Percentiles rank a stretch among this genome's conserved stretches.
These are phyloP conservation scores for Brenthis daphne DNA, from an alignment of 2,888 invertebrate species.

Conservation along the genomic window DNA sequence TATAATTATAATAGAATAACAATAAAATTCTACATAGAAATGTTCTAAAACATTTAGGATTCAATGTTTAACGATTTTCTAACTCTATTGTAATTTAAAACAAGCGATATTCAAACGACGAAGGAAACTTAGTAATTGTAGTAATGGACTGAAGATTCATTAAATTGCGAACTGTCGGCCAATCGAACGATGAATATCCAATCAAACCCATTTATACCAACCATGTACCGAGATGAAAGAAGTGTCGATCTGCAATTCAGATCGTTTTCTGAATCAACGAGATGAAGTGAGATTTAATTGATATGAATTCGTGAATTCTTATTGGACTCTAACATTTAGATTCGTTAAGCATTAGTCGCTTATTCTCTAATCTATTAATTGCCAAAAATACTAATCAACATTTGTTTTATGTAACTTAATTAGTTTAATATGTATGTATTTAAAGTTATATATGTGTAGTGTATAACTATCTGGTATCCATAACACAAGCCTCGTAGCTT, in stretches of 20 bases:
- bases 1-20: too few relatives aligned
- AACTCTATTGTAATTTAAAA: constrained; percentile 13
- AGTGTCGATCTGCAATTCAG: constrained; percentile 68
- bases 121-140: constrained; percentile 8
- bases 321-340: constrained; percentile 25
- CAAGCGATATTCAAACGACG: neutral
- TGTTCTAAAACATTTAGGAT: neutral
- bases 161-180: constrained; percentile 34
- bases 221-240: constrained; percentile 37
- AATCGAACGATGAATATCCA: constrained; percentile 44
- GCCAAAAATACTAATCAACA: neutral
- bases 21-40: too few relatives aligned
- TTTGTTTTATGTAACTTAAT: too few relatives aligned
- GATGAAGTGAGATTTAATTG: constrained; percentile 67
- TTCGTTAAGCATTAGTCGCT: constrained; percentile 10
- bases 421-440: too few relatives aligned
- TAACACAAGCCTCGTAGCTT: too few relatives aligned
- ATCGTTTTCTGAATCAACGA: constrained; percentile 56
- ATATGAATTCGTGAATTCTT: constrained; percentile 51
- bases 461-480: too few relatives aligned
- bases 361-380: constrained; percentile 4
- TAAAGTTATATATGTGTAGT: too few relatives aligned
- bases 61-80: neutral
- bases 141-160: constrained; percentile 24
- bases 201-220: constrained; percentile 36